phyloP scores from a whole-genome alignment of 2,113 vertebrate genomes.

The Isurus oxyrinchus region DNA sequence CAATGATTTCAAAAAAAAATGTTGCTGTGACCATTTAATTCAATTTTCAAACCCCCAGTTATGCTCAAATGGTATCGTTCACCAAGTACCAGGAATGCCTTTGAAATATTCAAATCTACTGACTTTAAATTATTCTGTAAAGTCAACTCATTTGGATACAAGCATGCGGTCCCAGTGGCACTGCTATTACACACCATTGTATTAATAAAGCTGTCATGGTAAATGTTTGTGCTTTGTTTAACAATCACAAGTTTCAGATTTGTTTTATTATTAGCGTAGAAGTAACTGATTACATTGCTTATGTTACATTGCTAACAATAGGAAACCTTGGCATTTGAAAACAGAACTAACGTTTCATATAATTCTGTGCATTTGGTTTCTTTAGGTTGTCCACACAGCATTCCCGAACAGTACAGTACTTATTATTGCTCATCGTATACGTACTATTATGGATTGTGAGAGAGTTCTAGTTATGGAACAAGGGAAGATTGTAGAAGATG shows the following conservation, averaged over 20 bases:
- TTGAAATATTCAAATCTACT: background rate
- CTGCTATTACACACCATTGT: background rate
- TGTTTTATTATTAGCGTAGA: background rate
- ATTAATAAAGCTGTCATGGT: background rate
- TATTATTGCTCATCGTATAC: conserved; percentile 33
- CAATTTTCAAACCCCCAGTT: background rate
- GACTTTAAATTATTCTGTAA: background rate
- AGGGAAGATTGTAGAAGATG: conserved; percentile 32
- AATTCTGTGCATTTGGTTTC: background rate
- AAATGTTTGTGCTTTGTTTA: background rate
- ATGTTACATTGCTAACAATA: background rate
- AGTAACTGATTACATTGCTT: background rate
- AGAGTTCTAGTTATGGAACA: conserved; percentile 32
- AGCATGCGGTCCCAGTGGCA: background rate
- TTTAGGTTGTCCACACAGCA: conserved; percentile 11
- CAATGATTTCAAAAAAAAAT: background rate
- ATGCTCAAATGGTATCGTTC: background rate
- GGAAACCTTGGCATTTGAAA: background rate
- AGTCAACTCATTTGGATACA: background rate
- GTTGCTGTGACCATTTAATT: background rate
- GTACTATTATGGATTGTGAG: conserved; percentile 23
- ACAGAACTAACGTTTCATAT: background rate
- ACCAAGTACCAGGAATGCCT: background rate
- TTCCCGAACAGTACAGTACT: conserved; percentile 18
- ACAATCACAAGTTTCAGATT: background rate